These are phyloP conservation scores for Leucoraja ocellata DNA, from an alignment of 2,797 vertebrate genomes.

Conservation along the genomic window DNA sequence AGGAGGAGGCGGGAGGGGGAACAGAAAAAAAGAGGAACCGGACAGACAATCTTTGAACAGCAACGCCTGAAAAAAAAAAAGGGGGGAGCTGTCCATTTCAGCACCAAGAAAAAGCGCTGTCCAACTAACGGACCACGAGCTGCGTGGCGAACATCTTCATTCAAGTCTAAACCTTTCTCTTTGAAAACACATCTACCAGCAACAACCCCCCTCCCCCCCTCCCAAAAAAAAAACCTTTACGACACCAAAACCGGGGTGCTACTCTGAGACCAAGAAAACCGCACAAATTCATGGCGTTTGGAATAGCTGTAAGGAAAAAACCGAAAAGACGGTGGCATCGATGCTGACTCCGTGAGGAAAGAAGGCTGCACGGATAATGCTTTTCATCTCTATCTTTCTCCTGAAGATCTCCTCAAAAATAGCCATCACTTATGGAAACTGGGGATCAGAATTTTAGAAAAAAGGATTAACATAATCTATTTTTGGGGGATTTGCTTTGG, in stretches of 20 bases:
- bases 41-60: neutral
- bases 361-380: conserved; percentile 62
- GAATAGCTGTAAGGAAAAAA: conserved; percentile 64
- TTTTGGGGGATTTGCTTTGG: conserved; percentile 54
- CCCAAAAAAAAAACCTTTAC: conserved; percentile 43
- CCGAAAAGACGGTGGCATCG: conserved; percentile 59
- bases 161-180: conserved; percentile 46
- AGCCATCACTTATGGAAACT: conserved; percentile 76
- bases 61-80: neutral
- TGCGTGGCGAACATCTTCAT: conserved; percentile 48
- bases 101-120: conserved; percentile 50
- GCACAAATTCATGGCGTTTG: conserved; percentile 70
- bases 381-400: conserved; percentile 59
- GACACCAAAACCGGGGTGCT: conserved; percentile 61
- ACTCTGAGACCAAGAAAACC: conserved; percentile 46
- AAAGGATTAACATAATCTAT: conserved; percentile 68
- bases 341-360: conserved; percentile 63
- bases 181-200: conserved; percentile 30
- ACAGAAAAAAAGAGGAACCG: neutral
- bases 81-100: conserved; percentile 65
- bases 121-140: conserved; percentile 38
- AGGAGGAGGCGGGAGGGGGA: neutral
- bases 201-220: neutral
- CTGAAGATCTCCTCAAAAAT: conserved; percentile 71
- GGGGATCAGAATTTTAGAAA: conserved; percentile 79